Evolutionary conservation across 2,113 vertebrate species (phyloP).

Genomic region (Aleadryas rufinucha): DNA sequence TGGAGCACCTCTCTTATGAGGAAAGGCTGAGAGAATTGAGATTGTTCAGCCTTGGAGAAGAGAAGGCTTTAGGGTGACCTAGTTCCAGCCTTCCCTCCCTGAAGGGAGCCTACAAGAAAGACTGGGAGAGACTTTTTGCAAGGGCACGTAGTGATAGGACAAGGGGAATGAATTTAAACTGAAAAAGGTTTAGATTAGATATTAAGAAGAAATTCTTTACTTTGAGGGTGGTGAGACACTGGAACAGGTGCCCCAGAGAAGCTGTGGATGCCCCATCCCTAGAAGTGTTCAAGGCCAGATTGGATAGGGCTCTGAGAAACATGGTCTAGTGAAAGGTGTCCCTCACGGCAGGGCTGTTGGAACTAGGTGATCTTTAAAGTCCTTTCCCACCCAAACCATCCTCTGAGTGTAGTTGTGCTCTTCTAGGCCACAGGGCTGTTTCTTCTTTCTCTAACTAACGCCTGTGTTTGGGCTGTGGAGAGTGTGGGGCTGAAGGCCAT

Average conservation of each 20-base stretch:
- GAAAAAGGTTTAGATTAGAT: neutral
- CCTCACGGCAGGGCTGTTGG: neutral
- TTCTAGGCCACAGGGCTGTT: neutral
- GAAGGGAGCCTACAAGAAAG: neutral
- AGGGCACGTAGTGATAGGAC: neutral
- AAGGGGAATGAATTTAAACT: neutral
- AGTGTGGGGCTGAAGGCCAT: neutral
- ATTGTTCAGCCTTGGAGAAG: neutral
- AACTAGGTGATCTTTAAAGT: neutral
- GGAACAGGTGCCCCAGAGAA: neutral
- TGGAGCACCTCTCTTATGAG: neutral
- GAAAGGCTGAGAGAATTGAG: neutral
- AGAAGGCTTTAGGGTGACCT: neutral
- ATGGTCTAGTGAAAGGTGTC: neutral
- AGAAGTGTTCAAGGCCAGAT: neutral
- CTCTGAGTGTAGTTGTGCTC: neutral
- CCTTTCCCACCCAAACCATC: neutral
- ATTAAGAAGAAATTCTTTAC: neutral
- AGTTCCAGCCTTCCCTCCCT: neutral
- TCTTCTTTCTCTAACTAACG: neutral
- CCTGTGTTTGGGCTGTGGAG: neutral
- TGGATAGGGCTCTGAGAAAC: neutral
- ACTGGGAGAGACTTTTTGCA: neutral
- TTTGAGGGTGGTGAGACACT: neutral
- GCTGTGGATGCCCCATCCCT: neutral